These are phyloP conservation scores for Blennius ocellaris DNA, from an alignment of 2,113 vertebrate genomes.

Conservation along the genomic window DNA sequence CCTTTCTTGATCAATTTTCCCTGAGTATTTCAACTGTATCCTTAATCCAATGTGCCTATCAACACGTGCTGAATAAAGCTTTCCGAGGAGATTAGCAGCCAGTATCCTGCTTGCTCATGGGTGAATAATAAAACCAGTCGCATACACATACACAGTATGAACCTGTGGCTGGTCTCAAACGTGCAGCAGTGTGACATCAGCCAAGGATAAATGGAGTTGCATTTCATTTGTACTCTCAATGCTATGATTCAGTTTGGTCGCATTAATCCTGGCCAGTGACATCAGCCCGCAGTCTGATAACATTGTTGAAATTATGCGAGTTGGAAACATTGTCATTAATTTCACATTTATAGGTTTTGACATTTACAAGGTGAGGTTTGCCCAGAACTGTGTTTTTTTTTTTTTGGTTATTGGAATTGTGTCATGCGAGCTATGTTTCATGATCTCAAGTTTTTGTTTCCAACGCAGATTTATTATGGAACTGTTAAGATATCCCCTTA, in stretches of 20 bases:
- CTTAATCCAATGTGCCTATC: slow-evolving; percentile 2
- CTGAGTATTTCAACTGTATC: neutral
- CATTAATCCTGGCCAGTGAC: slow-evolving; percentile 40
- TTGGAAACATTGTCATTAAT: slow-evolving; percentile 44
- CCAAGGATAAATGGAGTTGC: slow-evolving; percentile 40
- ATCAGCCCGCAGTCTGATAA: slow-evolving; percentile 8
- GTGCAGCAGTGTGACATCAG: slow-evolving; percentile 17
- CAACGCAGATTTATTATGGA: slow-evolving; percentile 29
- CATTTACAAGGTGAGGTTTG: slow-evolving; percentile 51
- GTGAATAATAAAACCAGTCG: neutral
- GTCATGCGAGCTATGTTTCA: slow-evolving; percentile 34
- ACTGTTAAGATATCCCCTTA: neutral
- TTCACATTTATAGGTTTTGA: slow-evolving; percentile 45
- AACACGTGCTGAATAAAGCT: neutral
- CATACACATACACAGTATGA: slow-evolving; percentile 14
- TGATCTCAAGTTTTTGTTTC: slow-evolving; percentile 30
- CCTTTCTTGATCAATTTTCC: slow-evolving; percentile 7
- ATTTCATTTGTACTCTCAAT: slow-evolving; percentile 30
- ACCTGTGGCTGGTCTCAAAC: slow-evolving; percentile 6
- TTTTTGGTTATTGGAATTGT: slow-evolving; percentile 29
- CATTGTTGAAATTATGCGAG: slow-evolving; percentile 25
- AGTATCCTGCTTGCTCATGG: neutral
- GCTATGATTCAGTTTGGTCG: slow-evolving; percentile 26
- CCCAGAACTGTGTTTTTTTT: slow-evolving; percentile 37
- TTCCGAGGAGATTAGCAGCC: neutral